These are phyloP conservation scores for Mormyrus hasselquistii DNA, from an alignment of 2,797 vertebrate species.

Conservation along the genomic window DNA sequence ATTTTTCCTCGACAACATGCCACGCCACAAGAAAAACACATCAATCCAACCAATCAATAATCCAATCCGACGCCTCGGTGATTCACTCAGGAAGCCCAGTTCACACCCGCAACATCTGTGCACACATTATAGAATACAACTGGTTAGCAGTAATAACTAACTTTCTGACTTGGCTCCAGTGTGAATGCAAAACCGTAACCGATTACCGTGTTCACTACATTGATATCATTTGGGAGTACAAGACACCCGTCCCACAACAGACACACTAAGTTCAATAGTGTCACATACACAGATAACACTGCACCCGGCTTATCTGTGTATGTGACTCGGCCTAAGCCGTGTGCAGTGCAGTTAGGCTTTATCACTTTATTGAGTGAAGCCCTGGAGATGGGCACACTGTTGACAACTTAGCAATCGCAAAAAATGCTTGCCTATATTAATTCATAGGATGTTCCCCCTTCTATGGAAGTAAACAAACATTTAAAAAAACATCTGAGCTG, in stretches of 20 bases:
- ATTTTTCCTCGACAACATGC: neutral
- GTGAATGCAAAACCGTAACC: neutral
- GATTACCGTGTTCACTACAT: too few relatives aligned
- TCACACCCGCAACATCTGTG: neutral
- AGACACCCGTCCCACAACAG: neutral
- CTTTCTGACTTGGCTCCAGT: neutral
- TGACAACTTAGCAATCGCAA: neutral
- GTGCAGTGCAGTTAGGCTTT: neutral
- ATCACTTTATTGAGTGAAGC: neutral
- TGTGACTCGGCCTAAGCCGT: too few relatives aligned
- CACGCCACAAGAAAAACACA: neutral
- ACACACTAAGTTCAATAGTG: neutral
- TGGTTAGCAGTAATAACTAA: neutral
- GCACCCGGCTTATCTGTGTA: too few relatives aligned
- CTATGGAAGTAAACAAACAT: neutral
- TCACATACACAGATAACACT: neutral
- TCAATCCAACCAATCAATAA: neutral
- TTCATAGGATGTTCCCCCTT: neutral
- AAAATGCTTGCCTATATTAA: neutral
- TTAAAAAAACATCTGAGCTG: neutral
- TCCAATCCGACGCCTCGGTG: neutral
- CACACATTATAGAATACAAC: neutral
- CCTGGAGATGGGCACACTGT: neutral
- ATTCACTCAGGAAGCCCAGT: neutral
- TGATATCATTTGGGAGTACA: neutral